Percentiles rank a stretch among this genome's conserved stretches.
Evolutionary conservation across 2,888 invertebrate species (phyloP).

Genomic region (Epinotia brunnichana): DNA sequence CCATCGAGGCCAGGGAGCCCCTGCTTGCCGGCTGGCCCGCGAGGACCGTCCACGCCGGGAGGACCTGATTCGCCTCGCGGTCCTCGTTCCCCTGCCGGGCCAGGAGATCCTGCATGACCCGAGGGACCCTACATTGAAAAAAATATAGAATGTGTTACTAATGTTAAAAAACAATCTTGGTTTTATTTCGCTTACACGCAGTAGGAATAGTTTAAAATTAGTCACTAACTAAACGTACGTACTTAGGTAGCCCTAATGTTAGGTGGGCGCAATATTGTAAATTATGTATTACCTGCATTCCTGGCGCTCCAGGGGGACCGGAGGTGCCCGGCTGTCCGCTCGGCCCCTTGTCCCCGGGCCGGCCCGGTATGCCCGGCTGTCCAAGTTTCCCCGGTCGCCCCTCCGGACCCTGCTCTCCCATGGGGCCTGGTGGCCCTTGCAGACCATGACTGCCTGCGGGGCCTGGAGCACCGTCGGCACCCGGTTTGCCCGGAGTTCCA

Average conservation of each 20-base stretch:
- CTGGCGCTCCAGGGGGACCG: slow-evolving; percentile 87
- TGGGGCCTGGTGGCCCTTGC: slow-evolving; percentile 86
- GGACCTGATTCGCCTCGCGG: slow-evolving; percentile 88
- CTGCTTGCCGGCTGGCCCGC: slow-evolving; percentile 90
- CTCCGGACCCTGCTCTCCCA: slow-evolving; percentile 84
- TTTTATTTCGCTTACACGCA: too few relatives aligned
- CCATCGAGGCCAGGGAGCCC: slow-evolving; percentile 91
- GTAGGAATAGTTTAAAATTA: not conserved
- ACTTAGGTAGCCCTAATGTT: not conserved
- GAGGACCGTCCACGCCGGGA: slow-evolving; percentile 89
- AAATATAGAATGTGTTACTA: not conserved
- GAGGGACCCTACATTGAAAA: slow-evolving; percentile 84
- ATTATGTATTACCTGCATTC: slow-evolving; percentile 83
- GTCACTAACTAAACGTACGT: not conserved
- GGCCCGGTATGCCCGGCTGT: slow-evolving; percentile 87
- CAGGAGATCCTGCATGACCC: slow-evolving; percentile 86
- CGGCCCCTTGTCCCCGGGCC: slow-evolving; percentile 91
- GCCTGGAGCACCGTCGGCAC: slow-evolving; percentile 89
- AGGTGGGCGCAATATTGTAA: not conserved
- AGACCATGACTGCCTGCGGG: slow-evolving; percentile 86
- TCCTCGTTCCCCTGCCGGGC: slow-evolving; percentile 88
- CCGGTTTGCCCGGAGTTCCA: slow-evolving; percentile 88
- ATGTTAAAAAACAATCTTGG: not conserved
- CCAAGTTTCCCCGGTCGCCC: slow-evolving; percentile 88
- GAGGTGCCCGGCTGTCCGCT: slow-evolving; percentile 85